Base-by-base conservation (phyloP, 2,888 invertebrate species). In the Hemaris fuciformis region DNA sequence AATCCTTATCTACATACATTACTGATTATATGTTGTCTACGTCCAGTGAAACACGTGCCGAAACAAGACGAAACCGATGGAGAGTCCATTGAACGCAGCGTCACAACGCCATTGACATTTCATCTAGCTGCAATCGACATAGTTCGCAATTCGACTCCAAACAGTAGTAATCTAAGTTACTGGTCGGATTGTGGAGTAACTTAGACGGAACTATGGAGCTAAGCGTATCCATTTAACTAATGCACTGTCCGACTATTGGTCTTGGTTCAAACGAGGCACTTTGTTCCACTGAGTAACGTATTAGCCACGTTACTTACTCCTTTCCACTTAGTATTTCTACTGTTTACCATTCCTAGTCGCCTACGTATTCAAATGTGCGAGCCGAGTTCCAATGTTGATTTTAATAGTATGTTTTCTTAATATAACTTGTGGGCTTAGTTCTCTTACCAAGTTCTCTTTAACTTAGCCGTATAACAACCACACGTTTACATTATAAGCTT, bases 231-330 rank as follows among this genome's bases (percentile, higher is more conserved):
- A 91, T 89, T 89, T 88, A 89, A 87, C 88, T 91, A 91, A 91
- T 91, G 89, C 89, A 87, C 85, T 86, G 89, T 84, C 88, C 87
- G 88, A 85, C 86, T 89, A 85, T 88, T 88, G 88, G 88, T 88
- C 86, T 89, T 88, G 83, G 84, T 86, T 86, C 86, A 85, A 88
- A 88, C 87, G 84, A 86, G 85, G 85, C 84, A 85, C 86, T 88
- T 88, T 88, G 85, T 87, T 84, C 83, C 71, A 67, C 79, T 79
- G 78, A 86, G 81, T 84, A 84, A 87, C 83, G 79, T 87, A 87
- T 88, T 85, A 83, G 84, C 81, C 79, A 66, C 72, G 73, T 79
- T 81, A 76, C 74, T 77, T 76, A 70, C 75, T 68, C 66, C 60
- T 62, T 57, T 45, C 34, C 59, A 61, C 59, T 63, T 57, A 62